A percentile compares a stretch with the other conserved stretches of the same genome.
These are phyloP conservation scores for Helicoverpa assulta DNA, from an alignment of 2,888 invertebrate genomes.

Conservation along the genomic window DNA sequence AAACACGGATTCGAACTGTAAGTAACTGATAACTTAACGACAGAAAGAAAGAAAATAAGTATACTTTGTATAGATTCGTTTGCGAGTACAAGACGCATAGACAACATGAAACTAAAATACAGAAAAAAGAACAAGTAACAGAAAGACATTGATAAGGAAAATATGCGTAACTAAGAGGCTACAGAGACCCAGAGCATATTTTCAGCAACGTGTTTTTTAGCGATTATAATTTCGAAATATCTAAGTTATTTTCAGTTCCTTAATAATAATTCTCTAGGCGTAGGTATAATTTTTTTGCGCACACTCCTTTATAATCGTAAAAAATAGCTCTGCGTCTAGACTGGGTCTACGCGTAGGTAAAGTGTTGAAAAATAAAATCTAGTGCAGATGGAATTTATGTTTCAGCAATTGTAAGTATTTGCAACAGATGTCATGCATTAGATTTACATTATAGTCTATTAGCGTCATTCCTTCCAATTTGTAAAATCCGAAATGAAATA, in stretches of 20 bases:
- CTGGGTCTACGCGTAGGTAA: conserved; percentile 2
- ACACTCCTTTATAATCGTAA: neutral
- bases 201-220: neutral
- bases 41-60: too few relatives aligned
- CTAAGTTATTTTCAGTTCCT: neutral
- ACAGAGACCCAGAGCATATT: too few relatives aligned
- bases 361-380: conserved; percentile 2
- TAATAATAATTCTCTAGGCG: neutral
- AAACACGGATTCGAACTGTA: conserved; percentile 18
- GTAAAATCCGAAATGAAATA: neutral
- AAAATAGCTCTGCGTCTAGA: conserved; percentile 1
- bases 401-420: neutral
- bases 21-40: conserved; percentile 6
- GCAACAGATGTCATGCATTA: conserved; percentile 1
- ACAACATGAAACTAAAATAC: too few relatives aligned
- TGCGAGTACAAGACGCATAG: too few relatives aligned
- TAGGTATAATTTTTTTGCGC: neutral
- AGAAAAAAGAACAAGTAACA: too few relatives aligned
- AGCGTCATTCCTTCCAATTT: neutral
- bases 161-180: too few relatives aligned
- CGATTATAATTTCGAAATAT: too few relatives aligned
- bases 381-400: neutral
- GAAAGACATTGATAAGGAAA: too few relatives aligned
- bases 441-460: neutral
- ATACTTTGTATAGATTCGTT: too few relatives aligned